Percentiles rank a stretch among this genome's conserved stretches.
Evolutionary conservation across 2,888 invertebrate genomes (phyloP).

Genomic region (Epinotia brunnichana): DNA sequence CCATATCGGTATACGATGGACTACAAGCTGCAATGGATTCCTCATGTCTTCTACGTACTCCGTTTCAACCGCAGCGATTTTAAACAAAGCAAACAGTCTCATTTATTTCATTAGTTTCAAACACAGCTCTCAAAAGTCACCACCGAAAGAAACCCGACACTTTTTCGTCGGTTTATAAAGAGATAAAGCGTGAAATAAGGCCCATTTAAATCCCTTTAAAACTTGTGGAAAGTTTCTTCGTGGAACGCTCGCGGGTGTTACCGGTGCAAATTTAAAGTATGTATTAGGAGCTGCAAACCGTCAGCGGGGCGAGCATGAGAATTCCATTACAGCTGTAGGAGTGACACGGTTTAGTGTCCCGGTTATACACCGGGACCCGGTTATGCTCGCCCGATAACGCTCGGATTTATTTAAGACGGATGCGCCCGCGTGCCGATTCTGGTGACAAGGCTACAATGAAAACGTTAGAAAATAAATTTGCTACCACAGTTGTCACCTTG

Average conservation of each 20-base stretch:
- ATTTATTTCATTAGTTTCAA: conserved; percentile 27
- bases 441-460: conserved; percentile 3
- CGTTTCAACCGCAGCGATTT: background rate
- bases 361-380: conserved; percentile 37
- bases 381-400: conserved; percentile 54
- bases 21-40: background rate
- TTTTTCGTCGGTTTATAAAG: conserved; percentile 43
- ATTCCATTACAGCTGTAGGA: conserved; percentile 78
- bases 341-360: conserved; percentile 65
- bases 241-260: conserved; percentile 70
- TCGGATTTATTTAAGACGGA: conserved; percentile 60
- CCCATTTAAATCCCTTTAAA: conserved; percentile 73
- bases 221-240: conserved; percentile 72
- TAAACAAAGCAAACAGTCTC: background rate
- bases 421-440: conserved; percentile 47
- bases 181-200: conserved; percentile 66
- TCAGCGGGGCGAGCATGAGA: conserved; percentile 77
- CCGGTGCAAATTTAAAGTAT: conserved; percentile 82
- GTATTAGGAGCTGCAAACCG: conserved; percentile 77
- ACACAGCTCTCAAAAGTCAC: conserved; percentile 35
- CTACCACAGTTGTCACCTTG: background rate
- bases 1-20: too few species aligned
- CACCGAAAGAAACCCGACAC: conserved; percentile 41
- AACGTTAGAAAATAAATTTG: background rate
- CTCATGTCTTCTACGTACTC: background rate